Base-by-base conservation (phyloP, 2,113 vertebrate species). In the Lepisosteus oculatus region DNA sequence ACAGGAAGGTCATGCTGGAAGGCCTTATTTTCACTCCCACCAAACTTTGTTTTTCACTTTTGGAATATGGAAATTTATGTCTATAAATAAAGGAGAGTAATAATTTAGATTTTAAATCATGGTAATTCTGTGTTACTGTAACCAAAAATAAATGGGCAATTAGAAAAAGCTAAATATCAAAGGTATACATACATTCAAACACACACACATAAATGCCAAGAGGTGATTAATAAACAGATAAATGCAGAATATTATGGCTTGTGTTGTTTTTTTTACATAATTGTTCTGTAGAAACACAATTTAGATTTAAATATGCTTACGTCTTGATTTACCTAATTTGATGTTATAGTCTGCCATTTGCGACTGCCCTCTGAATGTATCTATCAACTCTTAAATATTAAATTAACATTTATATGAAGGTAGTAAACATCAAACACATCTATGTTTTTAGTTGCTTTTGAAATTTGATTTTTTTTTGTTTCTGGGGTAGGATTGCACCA, bases 161-260 rank as follows among this genome's bases (percentile, higher is more conserved):
- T 84, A 84, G 69, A 69, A 73, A 78, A 85, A 75, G 79, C 77
- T 79, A 79, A 82, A 84, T 81, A 80, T 71, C 59, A 79, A 81
- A 73, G 70, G 73, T 81, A 70, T 80, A 83, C 75, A 83, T 77
- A 76, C 73, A 83, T 78, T 77, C 66, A 82, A 79, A 84, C 75
- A 76, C 83, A 83, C 72, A 81, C 44, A 84, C 79, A 72, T 70
- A 54, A 59, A 76, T 78, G 79, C 68, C 72, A 80, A 80, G 80
- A 87, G 83, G 82, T 79, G 81, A 81, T 88, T 81, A 90, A 91
- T 92, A 92, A 92, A 88, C 77, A 68, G 78, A 89, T 85, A 85
- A 78, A 84, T 83, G 76, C 76, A 83, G 73, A 77, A 61, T 71
- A 57, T 61, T 43, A n/a, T 63, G 70, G 56, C 70, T 68, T 47